These are phyloP conservation scores for Gambusia affinis DNA, from an alignment of 2,113 vertebrate genomes.

Conservation along the genomic window DNA sequence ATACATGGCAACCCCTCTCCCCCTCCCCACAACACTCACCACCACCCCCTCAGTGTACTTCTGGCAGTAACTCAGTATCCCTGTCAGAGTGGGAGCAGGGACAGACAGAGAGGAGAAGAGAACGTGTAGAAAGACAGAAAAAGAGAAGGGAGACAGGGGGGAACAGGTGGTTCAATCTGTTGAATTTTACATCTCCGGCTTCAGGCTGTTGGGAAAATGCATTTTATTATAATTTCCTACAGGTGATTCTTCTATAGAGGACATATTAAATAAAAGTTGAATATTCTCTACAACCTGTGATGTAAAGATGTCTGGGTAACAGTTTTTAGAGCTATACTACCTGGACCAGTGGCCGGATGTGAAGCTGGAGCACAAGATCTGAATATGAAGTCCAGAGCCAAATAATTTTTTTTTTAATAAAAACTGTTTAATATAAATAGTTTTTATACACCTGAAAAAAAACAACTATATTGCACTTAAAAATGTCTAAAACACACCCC, in stretches of 20 bases:
- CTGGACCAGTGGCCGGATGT: background rate
- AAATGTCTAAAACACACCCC: too few relatives aligned
- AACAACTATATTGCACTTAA: too few relatives aligned
- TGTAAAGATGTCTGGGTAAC: background rate
- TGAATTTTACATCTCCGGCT: conserved; percentile 66
- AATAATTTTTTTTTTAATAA: background rate
- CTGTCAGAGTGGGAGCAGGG: conserved; percentile 32
- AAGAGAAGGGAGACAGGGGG: background rate
- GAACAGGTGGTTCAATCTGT: conserved; percentile 81
- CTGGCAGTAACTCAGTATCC: conserved; percentile 60
- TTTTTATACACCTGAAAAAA: background rate
- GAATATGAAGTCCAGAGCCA: background rate
- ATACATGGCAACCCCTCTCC: conserved; percentile 63
- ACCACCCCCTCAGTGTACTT: conserved; percentile 30
- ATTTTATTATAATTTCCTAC: conserved; percentile 27
- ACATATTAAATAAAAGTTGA: conserved; percentile 55
- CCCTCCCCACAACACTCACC: conserved; percentile 1
- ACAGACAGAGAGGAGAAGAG: background rate
- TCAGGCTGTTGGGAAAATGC: conserved; percentile 42
- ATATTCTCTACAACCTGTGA: conserved; percentile 40
- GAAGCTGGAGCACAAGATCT: background rate
- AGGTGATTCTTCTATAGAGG: conserved; percentile 13
- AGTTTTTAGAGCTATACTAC: background rate
- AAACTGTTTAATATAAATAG: too few relatives aligned
- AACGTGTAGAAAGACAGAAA: conserved; percentile 1